Conservation (phyloP, 2,797 vertebrate genomes). For the Merluccius polli region DNA sequence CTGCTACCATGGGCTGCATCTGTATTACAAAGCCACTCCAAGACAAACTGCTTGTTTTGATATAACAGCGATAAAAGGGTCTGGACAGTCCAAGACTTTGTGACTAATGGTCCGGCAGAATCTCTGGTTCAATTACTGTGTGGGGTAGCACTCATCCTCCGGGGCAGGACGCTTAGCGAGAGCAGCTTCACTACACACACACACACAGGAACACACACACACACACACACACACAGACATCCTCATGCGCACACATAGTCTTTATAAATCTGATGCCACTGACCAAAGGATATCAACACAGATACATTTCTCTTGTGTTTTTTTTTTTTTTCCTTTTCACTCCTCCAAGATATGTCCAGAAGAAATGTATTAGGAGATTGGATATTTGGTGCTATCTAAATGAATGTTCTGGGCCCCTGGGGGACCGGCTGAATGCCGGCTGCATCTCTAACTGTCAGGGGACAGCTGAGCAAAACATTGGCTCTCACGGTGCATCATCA, state of each 20-base stretch:
- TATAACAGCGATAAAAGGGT: slow-evolving; percentile 54
- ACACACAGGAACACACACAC: slow-evolving; percentile 10
- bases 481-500: slow-evolving; percentile 45
- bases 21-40: slow-evolving; percentile 43
- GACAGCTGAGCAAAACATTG: slow-evolving; percentile 57
- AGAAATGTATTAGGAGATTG: slow-evolving; percentile 63
- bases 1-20: slow-evolving; percentile 33
- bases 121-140: slow-evolving; percentile 66
- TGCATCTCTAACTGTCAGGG: slow-evolving; percentile 54
- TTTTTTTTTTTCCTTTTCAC: slow-evolving; percentile 19
- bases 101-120: slow-evolving; percentile 63
- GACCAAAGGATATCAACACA: slow-evolving; percentile 60
- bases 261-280: slow-evolving; percentile 69
- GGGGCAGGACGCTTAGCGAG: slow-evolving; percentile 57
- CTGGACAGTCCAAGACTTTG: slow-evolving; percentile 49
- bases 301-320: slow-evolving; percentile 63
- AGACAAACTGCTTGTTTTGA: slow-evolving; percentile 46
- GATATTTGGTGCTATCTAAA: slow-evolving; percentile 68
- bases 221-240: slow-evolving; percentile 7
- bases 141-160: slow-evolving; percentile 60
- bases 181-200: slow-evolving; percentile 44
- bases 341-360: slow-evolving; percentile 63
- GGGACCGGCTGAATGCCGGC: slow-evolving; percentile 43
- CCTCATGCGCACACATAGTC: slow-evolving; percentile 23
- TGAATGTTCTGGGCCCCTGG: slow-evolving; percentile 63